phyloP scores from a whole-genome alignment of 2,888 invertebrate species.

The Dolichomitus sp. region DNA sequence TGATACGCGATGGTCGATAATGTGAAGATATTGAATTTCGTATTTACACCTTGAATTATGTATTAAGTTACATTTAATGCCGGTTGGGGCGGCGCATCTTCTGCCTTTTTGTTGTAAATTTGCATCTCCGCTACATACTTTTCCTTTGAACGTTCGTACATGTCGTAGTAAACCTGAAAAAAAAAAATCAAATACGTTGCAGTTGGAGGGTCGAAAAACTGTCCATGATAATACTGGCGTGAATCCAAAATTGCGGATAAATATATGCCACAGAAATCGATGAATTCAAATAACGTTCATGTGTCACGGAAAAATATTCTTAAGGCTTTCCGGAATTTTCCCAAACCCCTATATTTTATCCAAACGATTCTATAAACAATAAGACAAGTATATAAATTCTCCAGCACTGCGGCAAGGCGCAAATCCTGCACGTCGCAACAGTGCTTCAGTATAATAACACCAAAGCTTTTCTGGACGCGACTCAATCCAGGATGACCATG shows the following conservation, averaged over 20 bases:
- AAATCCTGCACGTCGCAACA: constrained; percentile 44
- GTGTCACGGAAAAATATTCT: constrained; percentile 5
- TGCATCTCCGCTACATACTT: constrained; percentile 92
- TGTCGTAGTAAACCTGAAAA: constrained; percentile 91
- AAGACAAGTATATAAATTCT: constrained; percentile 49
- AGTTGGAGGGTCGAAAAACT: too few relatives aligned
- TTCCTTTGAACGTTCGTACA: constrained; percentile 92
- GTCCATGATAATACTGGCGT: background rate
- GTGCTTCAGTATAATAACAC: constrained; percentile 13
- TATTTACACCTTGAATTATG: constrained; percentile 75
- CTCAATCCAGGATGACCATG: constrained; percentile 72
- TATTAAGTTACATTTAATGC: constrained; percentile 88
- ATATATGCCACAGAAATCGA: constrained; percentile 2
- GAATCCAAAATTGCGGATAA: background rate
- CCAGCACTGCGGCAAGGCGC: constrained; percentile 10
- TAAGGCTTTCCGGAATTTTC: constrained; percentile 16
- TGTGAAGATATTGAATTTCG: constrained; percentile 72
- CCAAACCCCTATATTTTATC: constrained; percentile 15
- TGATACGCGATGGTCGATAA: constrained; percentile 1
- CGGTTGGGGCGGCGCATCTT: constrained; percentile 81
- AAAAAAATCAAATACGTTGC: background rate
- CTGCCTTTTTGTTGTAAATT: constrained; percentile 85
- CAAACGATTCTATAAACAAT: constrained; percentile 45
- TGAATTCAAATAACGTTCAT: background rate
- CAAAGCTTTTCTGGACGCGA: constrained; percentile 45